phyloP scores from a whole-genome alignment of 2,797 vertebrate species.

The Knipowitschia caucasica region DNA sequence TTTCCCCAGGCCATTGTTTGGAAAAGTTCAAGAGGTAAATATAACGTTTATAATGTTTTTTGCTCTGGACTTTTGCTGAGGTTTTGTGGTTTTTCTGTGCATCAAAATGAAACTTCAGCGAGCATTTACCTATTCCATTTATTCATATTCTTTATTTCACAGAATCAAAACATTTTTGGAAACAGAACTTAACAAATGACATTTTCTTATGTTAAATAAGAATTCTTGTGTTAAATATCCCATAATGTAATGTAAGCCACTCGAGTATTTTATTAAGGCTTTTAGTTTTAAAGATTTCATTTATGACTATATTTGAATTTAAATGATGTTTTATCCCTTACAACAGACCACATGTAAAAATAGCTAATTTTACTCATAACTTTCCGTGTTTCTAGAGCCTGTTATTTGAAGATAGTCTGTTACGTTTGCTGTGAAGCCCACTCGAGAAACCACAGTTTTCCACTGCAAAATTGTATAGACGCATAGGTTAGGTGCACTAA shows the following conservation, averaged over 20 bases:
- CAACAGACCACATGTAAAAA: slow-evolving; percentile 1
- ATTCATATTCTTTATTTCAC: too few species aligned
- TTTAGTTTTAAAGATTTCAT: too few species aligned
- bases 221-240: too few species aligned
- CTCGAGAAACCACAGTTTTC: slow-evolving; percentile 31
- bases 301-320: not conserved
- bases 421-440: slow-evolving; percentile 26
- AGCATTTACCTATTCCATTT: slow-evolving; percentile 21
- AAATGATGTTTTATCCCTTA: not conserved
- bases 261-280: too few species aligned
- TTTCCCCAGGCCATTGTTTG: slow-evolving; percentile 19
- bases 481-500: too few species aligned
- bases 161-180: too few species aligned
- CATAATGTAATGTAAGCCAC: too few species aligned
- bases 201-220: too few species aligned
- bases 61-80: slow-evolving; percentile 3
- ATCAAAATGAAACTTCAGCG: slow-evolving; percentile 29
- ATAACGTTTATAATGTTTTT: too few species aligned
- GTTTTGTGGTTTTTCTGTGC: slow-evolving; percentile 22
- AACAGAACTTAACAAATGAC: too few species aligned
- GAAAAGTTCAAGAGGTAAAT: slow-evolving; percentile 40
- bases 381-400: slow-evolving; percentile 1
- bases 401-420: slow-evolving; percentile 9
- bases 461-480: slow-evolving; percentile 20
- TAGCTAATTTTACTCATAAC: not conserved